A percentile compares a stretch with the other conserved stretches of the same genome.
phyloP scores from a whole-genome alignment of 2,888 invertebrate genomes.

The Andrena camellia region DNA sequence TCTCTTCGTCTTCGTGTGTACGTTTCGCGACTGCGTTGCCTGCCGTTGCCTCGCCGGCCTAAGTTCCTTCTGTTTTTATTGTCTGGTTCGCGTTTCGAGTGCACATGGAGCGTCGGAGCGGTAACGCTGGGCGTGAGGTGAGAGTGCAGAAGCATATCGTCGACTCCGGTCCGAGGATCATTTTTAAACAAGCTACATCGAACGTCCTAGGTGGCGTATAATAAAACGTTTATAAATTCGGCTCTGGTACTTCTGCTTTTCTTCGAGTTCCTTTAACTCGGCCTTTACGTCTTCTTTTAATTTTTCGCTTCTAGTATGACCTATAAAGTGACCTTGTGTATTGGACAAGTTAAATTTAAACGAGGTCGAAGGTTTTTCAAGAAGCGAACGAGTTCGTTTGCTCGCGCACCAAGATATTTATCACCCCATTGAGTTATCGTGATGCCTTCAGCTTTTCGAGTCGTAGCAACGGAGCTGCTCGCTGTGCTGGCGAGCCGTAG shows the following conservation, averaged over 20 bases:
- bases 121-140: conserved; percentile 27
- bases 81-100: conserved; percentile 14
- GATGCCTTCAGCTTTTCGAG: background rate
- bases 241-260: no score
- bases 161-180: background rate
- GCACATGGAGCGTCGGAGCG: conserved; percentile 30
- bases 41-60: conserved; percentile 14
- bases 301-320: no score
- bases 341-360: no score
- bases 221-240: no score
- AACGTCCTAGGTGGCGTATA: no score
- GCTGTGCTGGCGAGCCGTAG: background rate
- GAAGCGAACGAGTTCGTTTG: no score
- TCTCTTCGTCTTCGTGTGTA: conserved; percentile 40
- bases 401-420: background rate
- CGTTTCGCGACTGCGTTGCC: conserved; percentile 29
- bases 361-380: no score
- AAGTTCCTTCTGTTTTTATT: conserved; percentile 35
- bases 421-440: background rate
- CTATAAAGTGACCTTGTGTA: no score
- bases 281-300: no score
- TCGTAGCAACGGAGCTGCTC: background rate
- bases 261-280: no score
- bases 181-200: background rate
- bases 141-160: conserved; percentile 1